A percentile compares a stretch with the other conserved stretches of the same genome.
These are phyloP conservation scores for Carettochelys insculpta DNA, from an alignment of 2,113 vertebrate species.

Conservation along the genomic window DNA sequence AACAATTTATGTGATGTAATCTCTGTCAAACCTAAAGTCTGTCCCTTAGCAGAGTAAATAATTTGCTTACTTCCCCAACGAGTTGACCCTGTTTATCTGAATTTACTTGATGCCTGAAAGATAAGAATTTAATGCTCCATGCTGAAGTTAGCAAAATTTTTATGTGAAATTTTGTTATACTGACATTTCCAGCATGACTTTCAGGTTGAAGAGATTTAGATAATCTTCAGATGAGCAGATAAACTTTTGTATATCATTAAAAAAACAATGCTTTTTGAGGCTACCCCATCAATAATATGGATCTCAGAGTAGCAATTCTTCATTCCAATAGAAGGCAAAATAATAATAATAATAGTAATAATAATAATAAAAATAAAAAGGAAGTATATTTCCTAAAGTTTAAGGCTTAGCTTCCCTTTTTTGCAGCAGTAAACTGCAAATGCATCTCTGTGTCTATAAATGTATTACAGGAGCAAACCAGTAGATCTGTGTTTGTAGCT, in stretches of 20 bases:
- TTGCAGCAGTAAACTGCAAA: rapidly evolving
- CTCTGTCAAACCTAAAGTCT: neutral
- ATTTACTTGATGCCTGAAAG: neutral
- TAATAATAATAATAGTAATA: too few species aligned
- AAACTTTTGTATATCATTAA: neutral
- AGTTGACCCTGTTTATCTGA: neutral
- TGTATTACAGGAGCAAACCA: neutral
- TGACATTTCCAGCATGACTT: neutral
- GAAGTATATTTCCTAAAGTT: neutral
- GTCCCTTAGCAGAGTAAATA: neutral
- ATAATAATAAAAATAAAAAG: too few species aligned
- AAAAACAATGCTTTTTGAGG: neutral
- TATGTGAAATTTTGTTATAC: neutral
- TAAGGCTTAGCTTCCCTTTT: neutral
- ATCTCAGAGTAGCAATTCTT: neutral
- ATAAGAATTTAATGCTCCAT: neutral
- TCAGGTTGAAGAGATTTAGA: neutral
- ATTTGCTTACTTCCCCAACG: neutral
- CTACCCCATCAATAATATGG: neutral
- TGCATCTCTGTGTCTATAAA: neutral
- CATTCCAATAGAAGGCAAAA: neutral
- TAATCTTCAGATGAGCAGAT: neutral
- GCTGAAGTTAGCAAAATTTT: neutral
- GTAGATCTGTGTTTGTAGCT: neutral
- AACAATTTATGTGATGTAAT: neutral